These are phyloP conservation scores for Nerophis ophidion DNA, from an alignment of 2,113 vertebrate species.

Conservation along the genomic window DNA sequence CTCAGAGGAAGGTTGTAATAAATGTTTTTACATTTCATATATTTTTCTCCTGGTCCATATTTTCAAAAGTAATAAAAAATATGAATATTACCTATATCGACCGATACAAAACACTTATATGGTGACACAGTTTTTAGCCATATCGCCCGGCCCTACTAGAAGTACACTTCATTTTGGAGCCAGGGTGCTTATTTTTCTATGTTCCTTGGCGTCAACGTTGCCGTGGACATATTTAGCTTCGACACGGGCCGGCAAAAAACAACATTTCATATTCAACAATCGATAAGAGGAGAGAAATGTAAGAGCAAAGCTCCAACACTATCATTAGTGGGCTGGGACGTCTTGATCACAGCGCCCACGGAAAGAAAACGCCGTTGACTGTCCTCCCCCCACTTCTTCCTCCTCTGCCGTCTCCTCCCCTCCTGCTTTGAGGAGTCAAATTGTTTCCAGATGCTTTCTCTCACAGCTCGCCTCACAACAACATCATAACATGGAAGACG, in stretches of 20 bases:
- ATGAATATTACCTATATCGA: no score
- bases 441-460: slow-evolving; percentile 72
- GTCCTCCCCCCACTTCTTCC: slow-evolving; percentile 39
- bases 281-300: slow-evolving; percentile 7
- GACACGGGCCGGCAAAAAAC: background rate
- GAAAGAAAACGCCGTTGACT: slow-evolving; percentile 38
- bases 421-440: slow-evolving; percentile 56
- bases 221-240: no score
- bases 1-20: no score
- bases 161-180: no score
- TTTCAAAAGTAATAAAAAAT: no score
- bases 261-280: slow-evolving; percentile 19
- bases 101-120: no score
- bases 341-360: slow-evolving; percentile 44
- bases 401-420: slow-evolving; percentile 32
- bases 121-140: no score
- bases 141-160: no score
- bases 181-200: no score
- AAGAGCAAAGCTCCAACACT: slow-evolving; percentile 24
- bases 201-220: no score
- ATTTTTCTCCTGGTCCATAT: no score
- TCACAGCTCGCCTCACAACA: slow-evolving; percentile 45
- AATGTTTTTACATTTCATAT: no score
- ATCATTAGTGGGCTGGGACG: slow-evolving; percentile 40
- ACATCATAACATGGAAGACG: slow-evolving; percentile 49